Evolutionary conservation across 2,797 vertebrate species (phyloP), one percentile per base, ranked within the genome.

Genomic region (Phoebastria nigripes): DNA sequence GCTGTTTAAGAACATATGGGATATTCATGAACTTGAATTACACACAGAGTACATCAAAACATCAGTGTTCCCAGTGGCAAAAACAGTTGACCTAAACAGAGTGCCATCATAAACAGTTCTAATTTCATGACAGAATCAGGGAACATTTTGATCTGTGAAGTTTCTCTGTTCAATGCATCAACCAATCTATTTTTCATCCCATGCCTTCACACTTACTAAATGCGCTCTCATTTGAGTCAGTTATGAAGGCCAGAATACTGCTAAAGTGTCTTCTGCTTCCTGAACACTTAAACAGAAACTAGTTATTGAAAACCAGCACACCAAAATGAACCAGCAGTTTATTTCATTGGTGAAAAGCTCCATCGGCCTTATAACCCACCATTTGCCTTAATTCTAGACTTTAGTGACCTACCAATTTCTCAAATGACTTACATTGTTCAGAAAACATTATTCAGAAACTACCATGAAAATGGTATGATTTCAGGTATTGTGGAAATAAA

Each of bases 41-140:
- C 72, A 85, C 79, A 63, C 6, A 9, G 67, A 69, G 24, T 70
- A 52, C n/a, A 82, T 88, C 67, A 56, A 66, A 90, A 67, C 46
- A 89, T 71, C 82, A 21, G 1, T 19, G 72, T 41, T 84, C 89
- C 91, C 94, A 88, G 67, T 56, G 88, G 94, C 94, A 94, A 82
- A 76, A 87, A 0, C 29, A 85, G 94, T 29, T 96, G 95, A 94
- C 90, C 93, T 80, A 81, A 87, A 94, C 44, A 91, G 54, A 74
- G 42, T 24, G 65, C 13, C 42, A 59, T 6, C 63, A 83, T 44
- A 46, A 89, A 70, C 61, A 56, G 90, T 49, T 78, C 62, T 55
- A 8, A 44, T 54, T 84, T 37, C 86, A 78, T 24, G 56, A 22
- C 59, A 83, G 44, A 42, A 79, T 73, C 21, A 47, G 58, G 31